Conservation (phyloP, 2,888 invertebrate genomes). For the Caenorhabditis drosophilae region DNA sequence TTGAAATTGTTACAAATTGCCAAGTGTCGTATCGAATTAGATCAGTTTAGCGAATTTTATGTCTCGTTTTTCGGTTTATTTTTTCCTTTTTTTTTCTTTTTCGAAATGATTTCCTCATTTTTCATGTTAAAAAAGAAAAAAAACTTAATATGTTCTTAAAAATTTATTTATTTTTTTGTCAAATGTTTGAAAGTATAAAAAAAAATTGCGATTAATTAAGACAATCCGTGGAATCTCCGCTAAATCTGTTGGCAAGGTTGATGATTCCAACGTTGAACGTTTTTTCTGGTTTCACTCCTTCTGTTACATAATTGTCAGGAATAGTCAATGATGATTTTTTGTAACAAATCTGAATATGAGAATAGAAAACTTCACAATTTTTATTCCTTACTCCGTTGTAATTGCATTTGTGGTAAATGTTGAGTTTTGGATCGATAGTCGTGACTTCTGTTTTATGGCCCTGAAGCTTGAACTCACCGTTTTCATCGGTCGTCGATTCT, state of each 20-base stretch:
- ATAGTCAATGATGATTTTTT: slow-evolving; percentile 58
- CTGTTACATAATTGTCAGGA: slow-evolving; percentile 59
- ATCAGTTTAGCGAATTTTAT: too few relatives aligned
- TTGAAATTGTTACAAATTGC: too few relatives aligned
- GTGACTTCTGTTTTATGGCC: slow-evolving; percentile 48
- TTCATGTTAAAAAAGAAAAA: not conserved
- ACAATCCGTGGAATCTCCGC: slow-evolving; percentile 60
- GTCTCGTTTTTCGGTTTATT: too few relatives aligned
- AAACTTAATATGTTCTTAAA: too few relatives aligned
- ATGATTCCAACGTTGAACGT: slow-evolving; percentile 60
- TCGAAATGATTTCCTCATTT: not conserved
- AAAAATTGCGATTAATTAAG: slow-evolving; percentile 45
- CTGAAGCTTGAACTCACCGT: slow-evolving; percentile 54
- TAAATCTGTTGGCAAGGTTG: slow-evolving; percentile 59
- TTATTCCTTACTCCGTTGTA: slow-evolving; percentile 30
- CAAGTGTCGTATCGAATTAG: too few relatives aligned
- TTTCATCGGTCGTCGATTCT: slow-evolving; percentile 56
- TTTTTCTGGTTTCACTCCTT: slow-evolving; percentile 52
- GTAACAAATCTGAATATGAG: slow-evolving; percentile 52
- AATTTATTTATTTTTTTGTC: too few relatives aligned
- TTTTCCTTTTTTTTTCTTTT: too few relatives aligned
- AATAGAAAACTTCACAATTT: not conserved
- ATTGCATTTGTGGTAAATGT: slow-evolving; percentile 46
- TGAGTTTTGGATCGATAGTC: slow-evolving; percentile 46
- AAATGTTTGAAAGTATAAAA: not conserved